Conservation (phyloP, 2,888 invertebrate species). For the Lasius platythorax region DNA sequence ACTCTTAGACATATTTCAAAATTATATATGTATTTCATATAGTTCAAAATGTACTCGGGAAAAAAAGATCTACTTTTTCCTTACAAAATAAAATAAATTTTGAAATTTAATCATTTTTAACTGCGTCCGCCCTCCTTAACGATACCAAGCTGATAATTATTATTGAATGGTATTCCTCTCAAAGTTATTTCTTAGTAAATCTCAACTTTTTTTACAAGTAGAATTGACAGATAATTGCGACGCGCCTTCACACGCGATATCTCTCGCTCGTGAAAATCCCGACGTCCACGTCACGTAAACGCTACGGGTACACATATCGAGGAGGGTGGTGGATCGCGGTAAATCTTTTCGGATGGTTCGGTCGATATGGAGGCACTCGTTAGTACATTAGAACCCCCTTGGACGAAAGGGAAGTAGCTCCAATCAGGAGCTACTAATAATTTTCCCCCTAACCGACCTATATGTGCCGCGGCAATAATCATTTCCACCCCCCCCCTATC, state of each 20-base stretch:
- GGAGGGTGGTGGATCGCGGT: slow-evolving; percentile 58
- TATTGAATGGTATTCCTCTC: neutral
- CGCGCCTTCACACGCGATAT: neutral
- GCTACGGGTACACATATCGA: slow-evolving; percentile 37
- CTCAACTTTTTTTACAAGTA: neutral
- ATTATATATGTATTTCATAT: neutral
- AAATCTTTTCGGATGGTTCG: slow-evolving; percentile 72
- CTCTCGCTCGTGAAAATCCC: slow-evolving; percentile 2
- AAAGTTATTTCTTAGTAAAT: neutral
- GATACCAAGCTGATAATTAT: neutral
- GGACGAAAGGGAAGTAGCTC: slow-evolving; percentile 76
- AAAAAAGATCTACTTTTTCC: no score
- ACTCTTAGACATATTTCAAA: neutral
- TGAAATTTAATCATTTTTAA: neutral
- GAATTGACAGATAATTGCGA: neutral
- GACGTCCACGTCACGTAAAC: neutral
- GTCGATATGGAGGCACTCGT: slow-evolving; percentile 70
- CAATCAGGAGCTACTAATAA: slow-evolving; percentile 84
- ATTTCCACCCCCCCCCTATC: slow-evolving; percentile 70
- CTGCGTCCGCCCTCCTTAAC: neutral
- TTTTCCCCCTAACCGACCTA: slow-evolving; percentile 76
- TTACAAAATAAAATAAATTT: no score
- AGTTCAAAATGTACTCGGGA: no score
- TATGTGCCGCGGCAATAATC: slow-evolving; percentile 81
- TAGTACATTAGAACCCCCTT: slow-evolving; percentile 79